Conservation (phyloP, 1,140 invertebrate genomes). For the Heliconius hermathena region DNA sequence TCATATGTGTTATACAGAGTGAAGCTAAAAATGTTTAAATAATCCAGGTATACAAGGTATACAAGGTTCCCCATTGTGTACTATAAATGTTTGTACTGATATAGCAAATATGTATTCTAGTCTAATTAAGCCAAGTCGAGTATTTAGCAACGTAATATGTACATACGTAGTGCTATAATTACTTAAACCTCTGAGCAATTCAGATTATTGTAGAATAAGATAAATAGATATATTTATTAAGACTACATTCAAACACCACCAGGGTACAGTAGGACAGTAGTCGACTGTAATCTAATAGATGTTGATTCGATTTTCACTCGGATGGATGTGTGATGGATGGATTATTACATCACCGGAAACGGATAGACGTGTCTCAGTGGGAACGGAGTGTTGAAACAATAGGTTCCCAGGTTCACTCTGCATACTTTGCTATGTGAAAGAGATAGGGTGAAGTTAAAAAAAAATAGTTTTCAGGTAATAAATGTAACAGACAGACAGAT, state of each 20-base stretch:
- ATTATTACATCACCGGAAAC: no score
- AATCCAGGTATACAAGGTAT: not conserved
- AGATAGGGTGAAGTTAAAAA: no score
- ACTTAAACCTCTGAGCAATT: not conserved
- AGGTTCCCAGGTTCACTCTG: not conserved
- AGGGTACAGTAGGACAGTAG: not conserved
- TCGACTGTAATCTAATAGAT: no score
- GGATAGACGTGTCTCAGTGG: not conserved
- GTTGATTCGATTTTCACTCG: no score
- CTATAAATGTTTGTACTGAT: slow-evolving; percentile 5
- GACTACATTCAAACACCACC: not conserved
- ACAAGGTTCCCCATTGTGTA: not conserved
- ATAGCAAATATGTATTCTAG: slow-evolving; percentile 5
- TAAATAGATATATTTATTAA: not conserved
- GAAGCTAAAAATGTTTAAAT: no score
- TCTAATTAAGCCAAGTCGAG: not conserved
- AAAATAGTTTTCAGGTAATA: no score
- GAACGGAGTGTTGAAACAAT: no score
- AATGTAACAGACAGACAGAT: no score
- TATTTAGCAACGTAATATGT: not conserved
- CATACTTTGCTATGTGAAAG: not conserved
- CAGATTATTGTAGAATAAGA: slow-evolving; percentile 2
- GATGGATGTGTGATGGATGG: no score
- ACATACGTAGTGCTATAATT: not conserved
- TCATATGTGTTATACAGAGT: no score